phyloP scores from a whole-genome alignment of 2,113 vertebrate species.

The Stigmatopora nigra region DNA sequence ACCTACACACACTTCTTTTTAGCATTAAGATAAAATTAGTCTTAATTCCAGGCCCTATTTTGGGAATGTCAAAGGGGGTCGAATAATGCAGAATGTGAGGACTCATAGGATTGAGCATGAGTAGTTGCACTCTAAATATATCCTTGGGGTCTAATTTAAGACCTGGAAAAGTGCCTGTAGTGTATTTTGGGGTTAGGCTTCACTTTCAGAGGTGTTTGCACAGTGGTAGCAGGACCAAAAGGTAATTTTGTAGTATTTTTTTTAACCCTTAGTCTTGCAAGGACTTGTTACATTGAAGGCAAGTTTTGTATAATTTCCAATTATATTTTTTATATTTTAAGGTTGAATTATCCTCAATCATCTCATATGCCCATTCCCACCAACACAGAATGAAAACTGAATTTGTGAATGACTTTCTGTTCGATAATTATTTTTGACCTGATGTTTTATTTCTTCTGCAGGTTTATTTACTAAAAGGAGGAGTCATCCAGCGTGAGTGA shows the following conservation, averaged over 20 bases:
- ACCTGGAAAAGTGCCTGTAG: constrained; percentile 48
- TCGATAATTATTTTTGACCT: constrained; percentile 9
- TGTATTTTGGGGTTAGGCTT: constrained; percentile 58
- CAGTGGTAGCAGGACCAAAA: constrained; percentile 46
- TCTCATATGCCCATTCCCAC: no score
- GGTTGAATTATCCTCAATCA: no score
- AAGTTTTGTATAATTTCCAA: neutral
- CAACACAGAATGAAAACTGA: no score
- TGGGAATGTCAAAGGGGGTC: constrained; percentile 50
- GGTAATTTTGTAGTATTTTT: constrained; percentile 47
- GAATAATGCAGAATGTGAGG: constrained; percentile 56
- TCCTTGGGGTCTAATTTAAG: constrained; percentile 46
- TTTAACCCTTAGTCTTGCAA: constrained; percentile 20
- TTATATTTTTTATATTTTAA: neutral
- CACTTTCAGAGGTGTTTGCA: constrained; percentile 60
- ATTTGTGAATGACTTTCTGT: neutral
- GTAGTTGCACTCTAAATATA: constrained; percentile 49
- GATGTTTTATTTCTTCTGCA: constrained; percentile 20
- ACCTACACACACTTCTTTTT: constrained; percentile 18
- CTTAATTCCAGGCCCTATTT: constrained; percentile 50
- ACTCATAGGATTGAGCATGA: constrained; percentile 41
- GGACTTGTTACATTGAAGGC: neutral
- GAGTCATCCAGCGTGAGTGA: constrained; percentile 57
- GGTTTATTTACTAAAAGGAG: constrained; percentile 28
- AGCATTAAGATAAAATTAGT: constrained; percentile 55